Base-by-base conservation (phyloP, 2,888 invertebrate genomes). In the Stenoptilia bipunctidactyla region DNA sequence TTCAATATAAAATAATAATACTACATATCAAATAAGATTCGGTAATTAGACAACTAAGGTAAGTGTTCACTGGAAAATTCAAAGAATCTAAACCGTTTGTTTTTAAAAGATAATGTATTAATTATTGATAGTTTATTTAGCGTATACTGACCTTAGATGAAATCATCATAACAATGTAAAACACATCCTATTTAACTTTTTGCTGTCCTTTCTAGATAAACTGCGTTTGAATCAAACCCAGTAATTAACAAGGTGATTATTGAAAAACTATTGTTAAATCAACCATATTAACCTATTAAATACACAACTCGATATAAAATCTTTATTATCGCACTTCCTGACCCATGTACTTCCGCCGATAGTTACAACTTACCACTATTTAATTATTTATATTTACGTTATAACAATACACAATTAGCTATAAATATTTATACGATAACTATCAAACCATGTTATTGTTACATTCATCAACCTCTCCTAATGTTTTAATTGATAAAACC, bases 321-420 rank as follows among this genome's bases (percentile, higher is more conserved):
- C 30, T 30, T 12, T 30, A 30, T 30, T 9, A 30, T 12, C 9
- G 9, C 30, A 9, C 12, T 9, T 12, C 12, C 30, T 30, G 65
- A 66, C 65, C 71, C 75, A 62, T 68, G 69, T 73, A 68, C 73
- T 62, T 73, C 65, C 65, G 65, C 66, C 73, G 74, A 74, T 79
- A 76, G 71, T 76, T 77, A 75, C 74, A 76, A 65, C 79, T 83
- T 82, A 82, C 68, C 73, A 80, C 79, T 82, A 82, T 66, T 80
- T 70, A 82, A 80, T 82, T 80, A 76, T 76, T 82, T 82, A 80
- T 82, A 79, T 79, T 77, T 82, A 82, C 75, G 77, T 79, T 74
- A 77, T 83, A 83, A 83, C 83, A 83, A 82, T 83, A 83, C 82
- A 83, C 83, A 82, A 79, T 83, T 83, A 82, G 82, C 83, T 83